Conservation (phyloP, 2,113 vertebrate genomes). For the Callipepla squamata region DNA sequence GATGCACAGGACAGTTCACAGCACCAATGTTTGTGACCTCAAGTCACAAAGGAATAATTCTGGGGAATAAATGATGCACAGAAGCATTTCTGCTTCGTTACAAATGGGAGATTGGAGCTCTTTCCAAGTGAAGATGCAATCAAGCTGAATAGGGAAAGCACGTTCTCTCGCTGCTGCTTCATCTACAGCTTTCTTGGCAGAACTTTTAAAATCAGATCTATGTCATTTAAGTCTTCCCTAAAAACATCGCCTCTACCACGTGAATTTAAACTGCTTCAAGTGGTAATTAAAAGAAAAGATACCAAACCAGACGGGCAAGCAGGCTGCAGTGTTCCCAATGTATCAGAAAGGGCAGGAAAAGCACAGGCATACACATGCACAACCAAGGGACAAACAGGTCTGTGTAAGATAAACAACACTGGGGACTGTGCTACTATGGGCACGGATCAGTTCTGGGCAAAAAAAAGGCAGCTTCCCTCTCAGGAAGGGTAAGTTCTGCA, state of each 20-base stretch:
- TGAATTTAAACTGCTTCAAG: not conserved
- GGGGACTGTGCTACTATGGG: not conserved
- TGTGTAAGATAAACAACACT: not conserved
- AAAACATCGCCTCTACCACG: not conserved
- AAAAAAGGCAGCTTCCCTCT: not conserved
- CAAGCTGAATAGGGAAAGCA: not conserved
- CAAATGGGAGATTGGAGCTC: not conserved
- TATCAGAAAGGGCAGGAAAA: not conserved
- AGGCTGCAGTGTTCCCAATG: not conserved
- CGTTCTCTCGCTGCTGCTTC: not conserved
- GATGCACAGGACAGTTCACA: not conserved
- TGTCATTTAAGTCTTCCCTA: not conserved
- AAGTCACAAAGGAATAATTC: too few species aligned
- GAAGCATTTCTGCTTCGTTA: not conserved
- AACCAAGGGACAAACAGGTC: too few species aligned
- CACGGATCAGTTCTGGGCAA: accelerated
- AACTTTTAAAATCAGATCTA: not conserved
- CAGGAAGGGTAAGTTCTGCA: not conserved
- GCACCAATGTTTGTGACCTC: not conserved
- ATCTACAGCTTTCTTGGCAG: not conserved
- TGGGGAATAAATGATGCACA: too few species aligned
- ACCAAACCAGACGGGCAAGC: not conserved
- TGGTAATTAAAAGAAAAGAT: not conserved
- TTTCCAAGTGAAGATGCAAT: not conserved
- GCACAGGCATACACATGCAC: not conserved